These are phyloP conservation scores for Mesocentrotus franciscanus DNA, from an alignment of 53 echinoderm and acorn worm genomes.

Conservation along the genomic window DNA sequence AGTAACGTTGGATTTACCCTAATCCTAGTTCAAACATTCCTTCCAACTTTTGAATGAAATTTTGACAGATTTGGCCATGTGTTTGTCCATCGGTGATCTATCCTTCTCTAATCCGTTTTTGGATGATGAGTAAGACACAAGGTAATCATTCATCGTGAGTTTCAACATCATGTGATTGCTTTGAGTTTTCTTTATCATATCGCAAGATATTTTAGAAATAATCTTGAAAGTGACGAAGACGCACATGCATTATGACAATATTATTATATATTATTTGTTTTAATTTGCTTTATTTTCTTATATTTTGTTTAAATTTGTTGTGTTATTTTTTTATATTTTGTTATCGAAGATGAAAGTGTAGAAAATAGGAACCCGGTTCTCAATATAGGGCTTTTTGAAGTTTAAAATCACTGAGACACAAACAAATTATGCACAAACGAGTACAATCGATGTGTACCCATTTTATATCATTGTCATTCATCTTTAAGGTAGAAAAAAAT, in stretches of 20 bases:
- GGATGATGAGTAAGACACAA: neutral
- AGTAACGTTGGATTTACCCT: neutral
- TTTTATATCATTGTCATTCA: too few species aligned
- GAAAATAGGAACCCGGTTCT: too few species aligned
- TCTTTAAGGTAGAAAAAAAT: too few species aligned
- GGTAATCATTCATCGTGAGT: neutral
- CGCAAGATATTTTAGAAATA: neutral
- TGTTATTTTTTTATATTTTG: too few species aligned
- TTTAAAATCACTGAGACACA: too few species aligned
- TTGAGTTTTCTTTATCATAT: neutral
- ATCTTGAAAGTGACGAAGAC: neutral
- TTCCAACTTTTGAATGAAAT: neutral
- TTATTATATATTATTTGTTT: too few species aligned
- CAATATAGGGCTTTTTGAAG: too few species aligned
- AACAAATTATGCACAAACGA: too few species aligned
- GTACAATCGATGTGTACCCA: too few species aligned
- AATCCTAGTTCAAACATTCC: slow-evolving; percentile 15
- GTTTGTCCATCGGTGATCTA: neutral
- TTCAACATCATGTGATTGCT: neutral
- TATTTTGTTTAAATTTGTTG: too few species aligned
- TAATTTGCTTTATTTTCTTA: too few species aligned
- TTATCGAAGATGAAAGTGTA: too few species aligned
- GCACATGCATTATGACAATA: neutral
- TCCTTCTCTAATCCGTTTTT: neutral
- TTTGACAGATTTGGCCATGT: neutral